A percentile compares a stretch with the other conserved stretches of the same genome.
Evolutionary conservation across 2,797 vertebrate genomes (phyloP).

Genomic region (Sebastes kiyomatsui): DNA sequence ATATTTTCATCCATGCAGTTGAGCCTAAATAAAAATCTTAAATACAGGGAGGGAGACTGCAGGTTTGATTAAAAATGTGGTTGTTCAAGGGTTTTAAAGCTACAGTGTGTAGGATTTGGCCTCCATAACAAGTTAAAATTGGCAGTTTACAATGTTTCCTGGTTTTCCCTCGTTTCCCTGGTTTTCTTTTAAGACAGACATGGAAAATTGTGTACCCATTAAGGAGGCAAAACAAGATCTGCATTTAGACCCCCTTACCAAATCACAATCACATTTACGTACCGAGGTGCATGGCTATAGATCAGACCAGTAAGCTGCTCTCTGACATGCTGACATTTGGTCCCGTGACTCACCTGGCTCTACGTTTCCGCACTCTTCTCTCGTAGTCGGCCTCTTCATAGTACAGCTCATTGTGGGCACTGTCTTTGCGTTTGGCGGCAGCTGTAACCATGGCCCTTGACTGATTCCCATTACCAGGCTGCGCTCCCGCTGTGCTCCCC

Average conservation of each 20-base stretch:
- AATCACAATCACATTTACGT: not conserved
- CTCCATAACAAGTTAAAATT: not conserved
- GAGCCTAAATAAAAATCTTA: not conserved
- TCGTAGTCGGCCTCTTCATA: slow-evolving; percentile 96
- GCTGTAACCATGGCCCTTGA: slow-evolving; percentile 91
- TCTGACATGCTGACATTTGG: not conserved
- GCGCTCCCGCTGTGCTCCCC: slow-evolving; percentile 82
- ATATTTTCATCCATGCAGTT: not conserved
- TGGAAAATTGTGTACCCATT: not conserved
- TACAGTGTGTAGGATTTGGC: no score
- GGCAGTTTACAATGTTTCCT: not conserved
- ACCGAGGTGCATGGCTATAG: not conserved
- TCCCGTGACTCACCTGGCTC: slow-evolving; percentile 84
- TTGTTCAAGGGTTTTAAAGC: not conserved
- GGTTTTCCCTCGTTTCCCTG: not conserved
- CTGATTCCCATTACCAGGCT: slow-evolving; percentile 84
- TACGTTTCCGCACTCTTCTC: slow-evolving; percentile 91
- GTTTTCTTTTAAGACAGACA: not conserved
- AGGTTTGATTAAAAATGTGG: not conserved
- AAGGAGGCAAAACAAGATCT: not conserved
- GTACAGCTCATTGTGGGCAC: slow-evolving; percentile 94
- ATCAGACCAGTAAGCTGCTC: not conserved
- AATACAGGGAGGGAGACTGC: not conserved
- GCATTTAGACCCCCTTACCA: not conserved
- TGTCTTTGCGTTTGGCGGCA: slow-evolving; percentile 89